Base-by-base conservation (phyloP, 2,888 invertebrate species). In the Agriopis aurantiaria region DNA sequence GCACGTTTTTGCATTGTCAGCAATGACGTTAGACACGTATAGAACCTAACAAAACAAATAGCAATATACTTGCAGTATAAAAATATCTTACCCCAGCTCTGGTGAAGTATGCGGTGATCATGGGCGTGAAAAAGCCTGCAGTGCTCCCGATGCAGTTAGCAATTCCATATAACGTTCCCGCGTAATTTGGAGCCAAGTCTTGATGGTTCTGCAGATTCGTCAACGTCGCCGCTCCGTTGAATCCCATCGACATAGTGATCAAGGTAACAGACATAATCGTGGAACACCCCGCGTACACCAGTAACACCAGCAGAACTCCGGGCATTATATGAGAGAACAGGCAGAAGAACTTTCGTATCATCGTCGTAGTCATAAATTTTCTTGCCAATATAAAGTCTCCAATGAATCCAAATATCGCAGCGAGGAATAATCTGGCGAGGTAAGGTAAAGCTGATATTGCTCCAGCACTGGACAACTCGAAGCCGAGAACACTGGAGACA, bases 141-240 rank as follows among this genome's bases (percentile, higher is more conserved):
- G 96, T 95, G 58, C 96, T 96, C 43, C 97, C 97, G 40, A 97
- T 87, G 75, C 96, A 96, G 80, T 97, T 97, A 58, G 97, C 96
- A n/a, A 97, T 96, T 10, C 97, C 97, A 79, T 97, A 97, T 40
- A 97, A 87, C 11, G 96, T 96, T 6, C 97, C 97, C 0, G 97
- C 97, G 83, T 95, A 97, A 82, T 97, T 97, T 0, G 97, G 97
- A 0, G 97, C 96, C 65, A 97, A 89, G 86, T 97, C 97, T 85
- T 97, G 97, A 69, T 96, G 94, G 74, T 96, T 96, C 81, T 95
- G 95, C 73, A 96, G 87, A 82, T 96, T 96, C 0, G 96, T 95
- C 67, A 95, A 84, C 0, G 96, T 95, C 0, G 96, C 96, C 6
- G 96, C 95, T 0, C 96, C 96, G 73, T 96, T 96, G 79, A 96